Evolutionary conservation across 2,113 vertebrate genomes (phyloP).

Genomic region (Xiphophorus hellerii): DNA sequence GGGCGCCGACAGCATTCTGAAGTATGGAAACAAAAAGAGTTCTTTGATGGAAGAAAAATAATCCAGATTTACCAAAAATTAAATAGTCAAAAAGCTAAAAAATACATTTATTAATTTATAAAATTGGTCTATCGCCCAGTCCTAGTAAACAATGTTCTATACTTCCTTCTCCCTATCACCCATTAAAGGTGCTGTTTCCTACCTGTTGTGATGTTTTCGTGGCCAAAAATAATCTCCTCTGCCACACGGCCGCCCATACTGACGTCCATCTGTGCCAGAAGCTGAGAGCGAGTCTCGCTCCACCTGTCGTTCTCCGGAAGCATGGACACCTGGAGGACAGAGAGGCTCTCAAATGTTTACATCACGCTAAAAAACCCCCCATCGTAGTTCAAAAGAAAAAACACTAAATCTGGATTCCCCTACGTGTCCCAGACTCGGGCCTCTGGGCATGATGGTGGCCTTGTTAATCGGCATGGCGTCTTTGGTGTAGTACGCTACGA

Average conservation of each 20-base stretch:
- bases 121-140: too few species aligned
- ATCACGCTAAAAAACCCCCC: too few species aligned
- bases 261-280: constrained; percentile 98
- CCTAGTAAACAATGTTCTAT: neutral
- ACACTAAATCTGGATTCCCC: constrained; percentile 42
- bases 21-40: too few species aligned
- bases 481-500: constrained; percentile 97
- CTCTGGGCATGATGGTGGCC: constrained; percentile 98
- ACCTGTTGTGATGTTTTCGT: constrained; percentile 95
- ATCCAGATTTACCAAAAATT: too few species aligned
- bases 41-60: too few species aligned
- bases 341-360: neutral
- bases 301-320: constrained; percentile 95
- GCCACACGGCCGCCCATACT: constrained; percentile 97
- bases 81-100: too few species aligned
- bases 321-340: constrained; percentile 86
- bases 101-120: too few species aligned
- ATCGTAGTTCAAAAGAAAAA: neutral
- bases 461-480: constrained; percentile 99
- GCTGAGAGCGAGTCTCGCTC: constrained; percentile 95
- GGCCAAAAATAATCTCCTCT: constrained; percentile 96
- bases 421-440: constrained; percentile 95
- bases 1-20: too few species aligned
- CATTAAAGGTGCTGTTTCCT: neutral
- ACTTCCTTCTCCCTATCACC: neutral